Conservation (phyloP, 2,113 vertebrate genomes). For the Bombycilla garrulus region DNA sequence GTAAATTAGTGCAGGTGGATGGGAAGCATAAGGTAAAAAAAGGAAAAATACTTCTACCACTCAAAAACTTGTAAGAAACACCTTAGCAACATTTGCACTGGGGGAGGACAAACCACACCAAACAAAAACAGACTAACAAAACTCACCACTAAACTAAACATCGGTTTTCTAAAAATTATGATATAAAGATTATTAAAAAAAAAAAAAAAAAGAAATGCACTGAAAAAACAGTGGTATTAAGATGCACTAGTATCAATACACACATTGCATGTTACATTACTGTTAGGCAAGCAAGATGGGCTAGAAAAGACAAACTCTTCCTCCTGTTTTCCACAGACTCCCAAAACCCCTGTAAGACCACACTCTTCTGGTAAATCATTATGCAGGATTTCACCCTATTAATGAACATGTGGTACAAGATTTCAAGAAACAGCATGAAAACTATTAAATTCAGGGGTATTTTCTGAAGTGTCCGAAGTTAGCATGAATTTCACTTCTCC, state of each 20-base stretch:
- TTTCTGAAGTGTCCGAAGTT: background rate
- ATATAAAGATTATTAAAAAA: background rate
- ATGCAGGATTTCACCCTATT: background rate
- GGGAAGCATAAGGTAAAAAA: background rate
- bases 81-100: background rate
- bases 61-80: background rate
- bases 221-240: background rate
- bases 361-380: background rate
- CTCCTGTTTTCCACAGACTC: background rate
- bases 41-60: background rate
- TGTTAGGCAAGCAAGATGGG: background rate
- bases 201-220: background rate
- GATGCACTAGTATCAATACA: background rate
- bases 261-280: background rate
- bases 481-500: background rate
- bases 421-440: background rate
- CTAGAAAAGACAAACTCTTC: background rate
- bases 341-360: background rate
- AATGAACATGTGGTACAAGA: background rate
- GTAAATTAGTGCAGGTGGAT: background rate
- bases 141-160: background rate
- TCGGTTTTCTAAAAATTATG: background rate
- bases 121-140: background rate
- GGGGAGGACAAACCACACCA: background rate
- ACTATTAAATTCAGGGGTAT: background rate